Base-by-base conservation (phyloP, 2,888 invertebrate genomes). In the Endotricha flammealis region DNA sequence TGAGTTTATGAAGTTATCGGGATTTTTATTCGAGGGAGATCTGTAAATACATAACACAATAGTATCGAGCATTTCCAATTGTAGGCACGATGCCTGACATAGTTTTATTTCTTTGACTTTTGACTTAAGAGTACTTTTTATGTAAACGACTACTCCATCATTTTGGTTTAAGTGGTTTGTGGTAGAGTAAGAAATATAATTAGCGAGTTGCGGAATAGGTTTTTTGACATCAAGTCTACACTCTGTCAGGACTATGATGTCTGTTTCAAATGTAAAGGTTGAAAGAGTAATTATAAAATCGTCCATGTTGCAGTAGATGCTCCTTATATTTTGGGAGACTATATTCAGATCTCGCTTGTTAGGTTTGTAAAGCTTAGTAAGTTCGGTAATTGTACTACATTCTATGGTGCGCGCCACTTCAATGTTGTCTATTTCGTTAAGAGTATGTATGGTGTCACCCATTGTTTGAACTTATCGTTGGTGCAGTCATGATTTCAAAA, bases 231-330 rank as follows among this genome's bases (percentile, higher is more conserved):
- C 8, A 8, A 8, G 8, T 17, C 5, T 17, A n/a, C n/a, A n/a
- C 20, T 17, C 20, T 17, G 20, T 17, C 7, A 17, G 7, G 7
- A 23, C 8, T n/a, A n/a, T n/a, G 3, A 23, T 23, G 3, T 23
- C 23, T 3, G n/a, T 6, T n/a, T 23, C 23, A n/a, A 23, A 23
- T n/a, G 4, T 9, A 8, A 23, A 3, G n/a, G 3, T 23, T 11
- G 30, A 30, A 10, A 11, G 11, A 4, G 9, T 20, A 30, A 30
- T 20, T 17, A 20, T 14, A 11, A 30, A 17, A 30, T 30, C 14
- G 20, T 11, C 20, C 10, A 11, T 20, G 11, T 30, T 30, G 16
- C 20, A 5, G 12, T 13, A 30, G 10, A 30, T 30, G 30, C 20
- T 30, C 20, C 23, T 23, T 8, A 23, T 23, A 23, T 23, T 23